Percentiles rank a stretch among this genome's conserved stretches.
Conservation (phyloP, 2,888 invertebrate genomes). For the Junonia oenone region DNA sequence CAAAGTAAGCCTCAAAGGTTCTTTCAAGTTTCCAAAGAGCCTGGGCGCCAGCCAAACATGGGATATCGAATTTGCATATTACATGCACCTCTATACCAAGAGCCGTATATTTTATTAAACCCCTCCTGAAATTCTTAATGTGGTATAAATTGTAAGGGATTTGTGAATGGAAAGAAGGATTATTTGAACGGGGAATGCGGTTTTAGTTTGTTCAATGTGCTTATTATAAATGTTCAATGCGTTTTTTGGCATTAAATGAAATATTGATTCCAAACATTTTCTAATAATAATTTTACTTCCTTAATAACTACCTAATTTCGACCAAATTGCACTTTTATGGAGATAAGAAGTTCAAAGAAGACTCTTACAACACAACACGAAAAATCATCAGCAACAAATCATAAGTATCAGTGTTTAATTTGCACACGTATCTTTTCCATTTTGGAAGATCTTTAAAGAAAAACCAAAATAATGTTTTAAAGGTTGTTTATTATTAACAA, state of each 20-base stretch:
- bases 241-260: no score
- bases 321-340: no score
- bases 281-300: no score
- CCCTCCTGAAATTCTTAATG: constrained; percentile 15
- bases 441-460: no score
- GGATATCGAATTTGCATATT: constrained; percentile 27
- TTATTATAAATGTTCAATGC: background rate
- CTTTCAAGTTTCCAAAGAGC: constrained; percentile 9
- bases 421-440: no score
- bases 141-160: constrained; percentile 8
- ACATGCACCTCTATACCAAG: constrained; percentile 16
- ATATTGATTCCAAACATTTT: no score
- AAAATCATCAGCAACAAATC: no score
- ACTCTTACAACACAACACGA: no score
- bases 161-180: constrained; percentile 9
- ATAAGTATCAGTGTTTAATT: no score
- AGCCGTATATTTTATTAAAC: constrained; percentile 16
- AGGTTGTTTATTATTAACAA: constrained; percentile 63
- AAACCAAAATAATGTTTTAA: no score
- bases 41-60: constrained; percentile 27
- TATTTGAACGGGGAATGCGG: background rate
- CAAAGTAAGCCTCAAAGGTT: constrained; percentile 23
- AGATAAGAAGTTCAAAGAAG: no score
- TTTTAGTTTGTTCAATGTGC: background rate
- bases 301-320: no score